Conservation (phyloP, 2,888 invertebrate genomes). For the Vanessa cardui region DNA sequence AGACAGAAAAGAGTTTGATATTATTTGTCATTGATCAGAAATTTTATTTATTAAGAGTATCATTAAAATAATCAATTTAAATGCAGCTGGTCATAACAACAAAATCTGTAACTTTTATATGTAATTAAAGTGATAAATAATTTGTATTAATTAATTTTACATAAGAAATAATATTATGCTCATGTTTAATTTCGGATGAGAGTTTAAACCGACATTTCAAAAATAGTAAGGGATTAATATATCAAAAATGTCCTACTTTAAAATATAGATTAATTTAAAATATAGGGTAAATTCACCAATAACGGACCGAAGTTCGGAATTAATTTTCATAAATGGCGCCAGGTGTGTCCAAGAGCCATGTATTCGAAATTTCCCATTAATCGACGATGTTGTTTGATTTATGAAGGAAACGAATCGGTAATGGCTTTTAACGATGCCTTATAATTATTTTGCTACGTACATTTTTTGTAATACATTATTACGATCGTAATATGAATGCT, state of each 20-base stretch:
- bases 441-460: conserved; percentile 6
- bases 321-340: conserved; percentile 51
- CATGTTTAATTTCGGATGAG: too few species aligned
- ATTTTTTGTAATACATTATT: conserved; percentile 6
- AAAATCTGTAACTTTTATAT: too few species aligned
- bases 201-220: background rate
- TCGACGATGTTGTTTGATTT: conserved; percentile 49
- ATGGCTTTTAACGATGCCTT: conserved; percentile 28
- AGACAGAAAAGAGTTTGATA: too few species aligned
- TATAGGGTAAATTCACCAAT: conserved; percentile 29
- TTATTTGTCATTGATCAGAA: too few species aligned
- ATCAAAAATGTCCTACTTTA: conserved; percentile 19
- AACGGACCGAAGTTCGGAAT: conserved; percentile 44
- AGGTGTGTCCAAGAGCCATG: conserved; percentile 51
- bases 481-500: background rate
- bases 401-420: conserved; percentile 46
- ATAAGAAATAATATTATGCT: too few species aligned
- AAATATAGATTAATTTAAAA: conserved; percentile 27
- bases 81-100: too few species aligned
- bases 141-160: too few species aligned
- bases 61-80: too few species aligned
- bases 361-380: conserved; percentile 51
- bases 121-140: too few species aligned
- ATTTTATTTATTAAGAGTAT: too few species aligned
- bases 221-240: background rate